Evolutionary conservation across 1,140 invertebrate genomes (phyloP), one percentile per base, ranked within the genome.

Genomic region (Aphaenogaster ashmeadi): DNA sequence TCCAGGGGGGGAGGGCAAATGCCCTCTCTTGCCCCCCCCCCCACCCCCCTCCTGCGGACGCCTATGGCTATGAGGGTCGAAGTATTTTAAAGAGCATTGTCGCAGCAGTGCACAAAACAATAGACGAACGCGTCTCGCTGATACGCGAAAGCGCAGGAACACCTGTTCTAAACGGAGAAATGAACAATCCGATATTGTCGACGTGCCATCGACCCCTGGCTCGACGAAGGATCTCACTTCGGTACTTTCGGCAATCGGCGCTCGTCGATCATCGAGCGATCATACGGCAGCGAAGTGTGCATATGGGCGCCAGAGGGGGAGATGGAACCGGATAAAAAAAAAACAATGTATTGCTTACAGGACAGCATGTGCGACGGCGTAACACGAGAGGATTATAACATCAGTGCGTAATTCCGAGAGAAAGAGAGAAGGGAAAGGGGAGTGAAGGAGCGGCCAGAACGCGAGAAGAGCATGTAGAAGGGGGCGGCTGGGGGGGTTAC

Each of bases 301-400:
- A 91, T 91, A 93, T 91, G 92, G 89, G 85, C 77, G 66, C 62
- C 38, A 88, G 21, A 47, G 83, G 77, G 74, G 88, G 66, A 69
- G 38, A 69, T 50, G 81, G 41, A 54, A 36, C 66, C 52, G 18
- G 71, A 80, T 56, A 54, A 88, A 87, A 87, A 69, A 89, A 92
- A 91, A 93, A 93, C 91, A 91, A 89, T 89, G 90, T 93, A 94
- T 94, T 93, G 92, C 93, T 93, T 93, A 93, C 90, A 92, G 92
- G 88, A 87, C 75, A 91, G 93, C 94, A 94, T 95, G 94, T 94
- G 94, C 92, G 93, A 94, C 91, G 92, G 93, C 93, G 95, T 94
- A 95, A 95, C 95, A 94, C 93, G 94, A 95, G 94, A 95, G 95
- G 95, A 95, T 95, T 95, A 95, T 95, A 95, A 95, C 94, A 95